These are phyloP conservation scores for Nomada fucata DNA, from an alignment of 2,888 invertebrate genomes.

Conservation along the genomic window DNA sequence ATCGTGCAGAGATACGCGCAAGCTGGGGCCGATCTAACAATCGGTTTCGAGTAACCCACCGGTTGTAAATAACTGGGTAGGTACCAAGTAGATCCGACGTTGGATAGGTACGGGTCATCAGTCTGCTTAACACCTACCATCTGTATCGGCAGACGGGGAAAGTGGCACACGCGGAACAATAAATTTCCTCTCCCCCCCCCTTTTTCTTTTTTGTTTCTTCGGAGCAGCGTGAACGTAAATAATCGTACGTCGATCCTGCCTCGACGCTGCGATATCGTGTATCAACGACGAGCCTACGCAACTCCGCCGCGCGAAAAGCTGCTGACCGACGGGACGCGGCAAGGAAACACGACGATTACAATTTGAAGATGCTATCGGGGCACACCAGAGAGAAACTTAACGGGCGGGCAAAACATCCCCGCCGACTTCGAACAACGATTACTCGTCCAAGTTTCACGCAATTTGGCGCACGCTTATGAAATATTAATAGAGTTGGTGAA, in stretches of 20 bases:
- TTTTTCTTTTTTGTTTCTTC: not conserved
- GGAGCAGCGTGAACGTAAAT: slow-evolving; percentile 33
- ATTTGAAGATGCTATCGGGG: slow-evolving; percentile 42
- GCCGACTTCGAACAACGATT: slow-evolving; percentile 39
- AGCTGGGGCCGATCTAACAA: slow-evolving; percentile 20
- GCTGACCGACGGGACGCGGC: not conserved
- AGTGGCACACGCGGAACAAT: slow-evolving; percentile 27
- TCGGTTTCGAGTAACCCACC: slow-evolving; percentile 9
- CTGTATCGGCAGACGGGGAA: slow-evolving; percentile 23
- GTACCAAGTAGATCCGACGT: slow-evolving; percentile 6
- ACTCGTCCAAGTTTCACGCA: slow-evolving; percentile 59
- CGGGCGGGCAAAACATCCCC: not conserved
- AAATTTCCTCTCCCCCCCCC: slow-evolving; percentile 11
- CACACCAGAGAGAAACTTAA: slow-evolving; percentile 12
- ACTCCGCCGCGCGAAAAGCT: not conserved
- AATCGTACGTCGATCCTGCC: slow-evolving; percentile 32
- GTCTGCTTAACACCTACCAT: slow-evolving; percentile 25
- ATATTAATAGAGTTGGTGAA: slow-evolving; percentile 65
- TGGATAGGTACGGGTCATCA: slow-evolving; percentile 8
- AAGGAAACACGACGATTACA: slow-evolving; percentile 36
- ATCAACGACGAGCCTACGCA: slow-evolving; percentile 40
- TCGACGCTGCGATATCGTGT: slow-evolving; percentile 4
- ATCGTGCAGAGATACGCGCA: slow-evolving; percentile 12
- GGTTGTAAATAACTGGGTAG: slow-evolving; percentile 29
- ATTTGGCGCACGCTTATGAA: slow-evolving; percentile 63